A percentile compares a stretch with the other conserved stretches of the same genome.
These are phyloP conservation scores for Macrocentrus cingulum DNA, from an alignment of 1,140 invertebrate genomes.

Conservation along the genomic window DNA sequence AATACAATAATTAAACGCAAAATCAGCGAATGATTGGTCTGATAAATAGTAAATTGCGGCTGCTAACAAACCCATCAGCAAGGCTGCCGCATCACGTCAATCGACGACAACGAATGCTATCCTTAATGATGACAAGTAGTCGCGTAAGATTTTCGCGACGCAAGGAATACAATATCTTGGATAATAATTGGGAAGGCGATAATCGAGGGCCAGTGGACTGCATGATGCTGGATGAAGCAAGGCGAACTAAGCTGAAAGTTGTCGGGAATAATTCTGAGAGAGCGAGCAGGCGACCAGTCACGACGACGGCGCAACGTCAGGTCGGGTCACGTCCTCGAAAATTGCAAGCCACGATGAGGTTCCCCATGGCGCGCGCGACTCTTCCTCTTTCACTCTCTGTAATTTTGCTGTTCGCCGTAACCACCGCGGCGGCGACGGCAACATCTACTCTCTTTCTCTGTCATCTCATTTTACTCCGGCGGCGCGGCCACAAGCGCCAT, in stretches of 20 bases:
- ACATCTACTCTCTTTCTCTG: background rate
- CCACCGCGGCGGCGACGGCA: background rate
- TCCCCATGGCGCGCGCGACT: slow-evolving; percentile 24
- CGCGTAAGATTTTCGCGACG: too few relatives aligned
- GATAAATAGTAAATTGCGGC: too few relatives aligned
- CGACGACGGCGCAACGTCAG: slow-evolving; percentile 4
- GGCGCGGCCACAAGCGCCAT: background rate
- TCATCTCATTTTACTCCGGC: background rate
- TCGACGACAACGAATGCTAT: too few relatives aligned
- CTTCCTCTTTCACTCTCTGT: slow-evolving; percentile 22
- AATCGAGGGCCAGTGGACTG: background rate
- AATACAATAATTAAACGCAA: too few relatives aligned
- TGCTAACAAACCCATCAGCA: too few relatives aligned
- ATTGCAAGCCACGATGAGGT: slow-evolving; percentile 28
- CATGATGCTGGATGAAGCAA: background rate
- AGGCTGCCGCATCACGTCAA: too few relatives aligned
- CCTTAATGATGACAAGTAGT: too few relatives aligned
- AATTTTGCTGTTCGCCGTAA: slow-evolving; percentile 28
- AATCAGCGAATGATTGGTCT: too few relatives aligned
- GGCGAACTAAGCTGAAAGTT: background rate
- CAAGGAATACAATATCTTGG: background rate
- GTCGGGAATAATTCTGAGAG: background rate
- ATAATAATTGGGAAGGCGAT: slow-evolving; percentile 3
- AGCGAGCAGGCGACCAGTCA: slow-evolving; percentile 14
- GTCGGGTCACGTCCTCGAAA: slow-evolving; percentile 23